phyloP scores from a whole-genome alignment of 92 coral and sea anemone species.

The Zoanthus sociatus region DNA sequence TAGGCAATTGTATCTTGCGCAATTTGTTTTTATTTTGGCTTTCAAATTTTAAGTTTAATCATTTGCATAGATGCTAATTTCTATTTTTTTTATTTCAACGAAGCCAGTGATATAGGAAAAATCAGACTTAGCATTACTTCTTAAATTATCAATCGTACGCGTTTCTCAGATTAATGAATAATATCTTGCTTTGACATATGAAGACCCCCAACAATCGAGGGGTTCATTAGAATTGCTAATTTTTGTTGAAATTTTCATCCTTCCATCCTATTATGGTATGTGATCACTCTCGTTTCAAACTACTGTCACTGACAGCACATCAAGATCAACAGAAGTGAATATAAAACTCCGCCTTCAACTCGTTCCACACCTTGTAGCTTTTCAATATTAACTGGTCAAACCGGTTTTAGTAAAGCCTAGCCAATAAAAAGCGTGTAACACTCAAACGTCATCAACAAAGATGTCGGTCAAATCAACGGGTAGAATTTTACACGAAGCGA shows the following conservation, averaged over 20 bases:
- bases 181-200: conserved; percentile 35
- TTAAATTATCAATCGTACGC: conserved; percentile 14
- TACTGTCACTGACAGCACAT: conserved; percentile 31
- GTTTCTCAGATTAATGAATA: conserved; percentile 21
- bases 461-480: conserved; percentile 52
- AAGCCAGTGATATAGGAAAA: background rate
- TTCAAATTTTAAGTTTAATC: background rate
- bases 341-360: conserved; percentile 43
- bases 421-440: conserved; percentile 42
- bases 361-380: conserved; percentile 48
- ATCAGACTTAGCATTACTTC: background rate
- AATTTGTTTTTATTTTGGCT: background rate
- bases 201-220: background rate
- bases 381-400: conserved; percentile 19
- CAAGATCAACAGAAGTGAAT: conserved; percentile 23
- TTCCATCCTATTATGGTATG: conserved; percentile 47
- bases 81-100: background rate
- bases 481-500: conserved; percentile 35
- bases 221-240: conserved; percentile 42
- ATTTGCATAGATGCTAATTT: too few relatives aligned
- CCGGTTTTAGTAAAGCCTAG: conserved; percentile 12
- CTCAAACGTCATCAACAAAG: conserved; percentile 50
- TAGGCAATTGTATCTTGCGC: background rate
- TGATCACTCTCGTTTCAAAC: conserved; percentile 24
- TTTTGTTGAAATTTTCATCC: conserved; percentile 49